Evolutionary conservation across 2,113 vertebrate genomes (phyloP).

Genomic region (Bos indicus): DNA sequence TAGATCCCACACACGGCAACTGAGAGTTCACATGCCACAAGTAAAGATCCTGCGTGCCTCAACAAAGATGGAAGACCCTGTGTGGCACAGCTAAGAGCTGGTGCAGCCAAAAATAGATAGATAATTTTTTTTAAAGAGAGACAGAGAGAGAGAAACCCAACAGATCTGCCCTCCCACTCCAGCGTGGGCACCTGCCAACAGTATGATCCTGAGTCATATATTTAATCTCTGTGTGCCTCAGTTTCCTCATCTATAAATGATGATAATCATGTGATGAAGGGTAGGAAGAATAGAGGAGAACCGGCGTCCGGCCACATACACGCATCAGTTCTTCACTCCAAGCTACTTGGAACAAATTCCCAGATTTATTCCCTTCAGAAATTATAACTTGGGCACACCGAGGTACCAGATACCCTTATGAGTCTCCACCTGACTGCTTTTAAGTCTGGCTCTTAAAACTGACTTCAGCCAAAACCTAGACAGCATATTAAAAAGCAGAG

Average conservation of each 20-base stretch:
- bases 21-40: not conserved
- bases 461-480: not conserved
- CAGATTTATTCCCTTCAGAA: not conserved
- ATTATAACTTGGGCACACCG: accelerated
- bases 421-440: not conserved
- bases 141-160: not conserved
- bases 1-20: not conserved
- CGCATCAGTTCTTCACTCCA: accelerated
- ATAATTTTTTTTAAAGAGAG: not conserved
- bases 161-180: not conserved
- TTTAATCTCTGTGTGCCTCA: not conserved
- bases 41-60: not conserved
- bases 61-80: not conserved
- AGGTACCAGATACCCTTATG: not conserved
- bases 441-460: not conserved
- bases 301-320: accelerated
- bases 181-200: not conserved
- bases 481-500: not conserved
- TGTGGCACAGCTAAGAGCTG: not conserved
- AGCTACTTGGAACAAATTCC: not conserved
- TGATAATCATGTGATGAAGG: accelerated
- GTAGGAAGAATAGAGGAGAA: not conserved
- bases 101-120: not conserved
- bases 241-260: not conserved
- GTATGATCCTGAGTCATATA: not conserved